These are phyloP conservation scores for Nudaria mundana DNA, from an alignment of 2,888 invertebrate species.

Conservation along the genomic window DNA sequence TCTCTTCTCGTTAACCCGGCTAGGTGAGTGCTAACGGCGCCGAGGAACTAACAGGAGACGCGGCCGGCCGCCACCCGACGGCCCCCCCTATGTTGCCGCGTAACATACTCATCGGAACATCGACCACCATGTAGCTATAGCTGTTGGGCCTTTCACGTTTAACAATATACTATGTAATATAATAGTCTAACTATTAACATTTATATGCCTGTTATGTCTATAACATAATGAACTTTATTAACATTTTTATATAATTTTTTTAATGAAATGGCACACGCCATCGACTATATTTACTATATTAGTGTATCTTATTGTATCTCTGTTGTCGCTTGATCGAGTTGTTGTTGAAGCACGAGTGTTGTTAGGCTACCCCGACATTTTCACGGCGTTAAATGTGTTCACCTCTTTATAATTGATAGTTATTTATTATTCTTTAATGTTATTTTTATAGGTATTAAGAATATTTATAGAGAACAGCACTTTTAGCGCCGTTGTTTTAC, in stretches of 20 bases:
- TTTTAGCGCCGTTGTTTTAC: slow-evolving; percentile 51
- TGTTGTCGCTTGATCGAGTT: slow-evolving; percentile 77
- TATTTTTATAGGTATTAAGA: slow-evolving; percentile 20
- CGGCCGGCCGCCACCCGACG: slow-evolving; percentile 59
- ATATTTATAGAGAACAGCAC: slow-evolving; percentile 31
- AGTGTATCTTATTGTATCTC: slow-evolving; percentile 66
- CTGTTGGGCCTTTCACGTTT: slow-evolving; percentile 80
- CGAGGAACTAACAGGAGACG: slow-evolving; percentile 76
- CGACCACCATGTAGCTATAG: slow-evolving; percentile 80
- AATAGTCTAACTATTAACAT: slow-evolving; percentile 82
- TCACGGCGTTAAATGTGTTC: slow-evolving; percentile 60
- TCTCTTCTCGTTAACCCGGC: slow-evolving; percentile 87
- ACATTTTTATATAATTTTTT: slow-evolving; percentile 62
- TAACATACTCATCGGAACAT: slow-evolving; percentile 77
- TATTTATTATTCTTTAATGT: slow-evolving; percentile 25
- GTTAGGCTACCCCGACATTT: slow-evolving; percentile 62
- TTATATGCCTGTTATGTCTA: slow-evolving; percentile 81
- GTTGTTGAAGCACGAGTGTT: slow-evolving; percentile 75
- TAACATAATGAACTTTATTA: slow-evolving; percentile 79
- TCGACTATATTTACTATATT: slow-evolving; percentile 77
- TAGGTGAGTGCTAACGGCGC: slow-evolving; percentile 90
- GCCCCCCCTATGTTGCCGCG: slow-evolving; percentile 62
- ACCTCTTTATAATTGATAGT: slow-evolving; percentile 14
- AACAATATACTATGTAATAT: slow-evolving; percentile 79
- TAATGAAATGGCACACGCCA: slow-evolving; percentile 76